Conservation (phyloP, 1,140 invertebrate species). For the Scylla paramamosain region DNA sequence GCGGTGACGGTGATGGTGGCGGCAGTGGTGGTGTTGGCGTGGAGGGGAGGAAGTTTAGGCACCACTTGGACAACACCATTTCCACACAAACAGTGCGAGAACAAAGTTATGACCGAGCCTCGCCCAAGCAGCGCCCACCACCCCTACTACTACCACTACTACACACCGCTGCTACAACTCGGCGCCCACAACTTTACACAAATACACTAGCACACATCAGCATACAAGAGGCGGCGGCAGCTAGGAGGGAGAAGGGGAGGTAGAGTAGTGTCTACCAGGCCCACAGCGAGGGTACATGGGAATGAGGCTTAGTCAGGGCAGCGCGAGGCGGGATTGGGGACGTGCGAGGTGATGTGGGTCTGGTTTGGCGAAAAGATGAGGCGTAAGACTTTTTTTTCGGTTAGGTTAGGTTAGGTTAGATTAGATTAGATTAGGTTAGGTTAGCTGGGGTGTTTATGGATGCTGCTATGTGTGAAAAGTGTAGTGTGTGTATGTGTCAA, state of each 20-base stretch:
- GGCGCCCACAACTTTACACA: background rate
- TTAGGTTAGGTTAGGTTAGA: too few relatives aligned
- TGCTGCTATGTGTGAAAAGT: too few relatives aligned
- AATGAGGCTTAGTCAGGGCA: background rate
- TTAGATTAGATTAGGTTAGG: too few relatives aligned
- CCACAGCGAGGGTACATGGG: background rate
- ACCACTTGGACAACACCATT: slow-evolving; percentile 8
- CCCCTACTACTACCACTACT: background rate
- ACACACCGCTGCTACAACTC: background rate
- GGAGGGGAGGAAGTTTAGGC: background rate
- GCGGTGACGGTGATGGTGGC: background rate
- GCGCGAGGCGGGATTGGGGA: background rate
- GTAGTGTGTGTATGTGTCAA: too few relatives aligned
- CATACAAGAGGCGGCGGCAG: background rate
- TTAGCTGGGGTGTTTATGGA: too few relatives aligned
- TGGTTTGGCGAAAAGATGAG: too few relatives aligned
- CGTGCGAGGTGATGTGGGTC: background rate
- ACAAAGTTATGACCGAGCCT: slow-evolving; percentile 1
- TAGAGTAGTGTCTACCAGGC: background rate
- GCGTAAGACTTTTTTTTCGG: too few relatives aligned
- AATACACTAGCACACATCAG: background rate
- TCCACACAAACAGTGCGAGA: background rate
- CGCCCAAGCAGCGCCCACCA: background rate
- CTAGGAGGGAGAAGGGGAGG: background rate
- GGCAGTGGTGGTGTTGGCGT: background rate